phyloP scores from a whole-genome alignment of 2,797 vertebrate genomes.

The Sternarchorhynchus goeldii region DNA sequence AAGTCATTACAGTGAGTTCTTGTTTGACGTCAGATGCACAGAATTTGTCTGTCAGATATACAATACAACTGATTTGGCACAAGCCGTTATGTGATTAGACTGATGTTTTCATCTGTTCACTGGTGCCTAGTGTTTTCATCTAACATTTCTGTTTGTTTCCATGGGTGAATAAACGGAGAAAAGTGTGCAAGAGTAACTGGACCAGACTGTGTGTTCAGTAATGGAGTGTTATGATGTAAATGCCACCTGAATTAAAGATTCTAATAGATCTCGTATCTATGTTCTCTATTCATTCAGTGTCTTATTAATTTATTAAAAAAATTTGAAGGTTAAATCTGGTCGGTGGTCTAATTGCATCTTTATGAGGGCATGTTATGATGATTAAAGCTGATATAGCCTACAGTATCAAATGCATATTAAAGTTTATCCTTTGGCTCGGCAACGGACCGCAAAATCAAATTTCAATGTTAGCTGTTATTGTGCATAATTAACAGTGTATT shows the following conservation, averaged over 20 bases:
- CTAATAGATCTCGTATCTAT: conserved; percentile 44
- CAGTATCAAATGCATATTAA: conserved; percentile 14
- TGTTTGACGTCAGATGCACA: not conserved
- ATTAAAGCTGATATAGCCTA: conserved; percentile 41
- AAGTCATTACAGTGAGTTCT: not conserved
- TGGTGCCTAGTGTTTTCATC: not conserved
- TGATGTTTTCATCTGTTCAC: conserved; percentile 6
- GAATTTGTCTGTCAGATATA: not conserved
- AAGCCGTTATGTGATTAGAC: not conserved
- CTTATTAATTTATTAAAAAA: conserved; percentile 49
- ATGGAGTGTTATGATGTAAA: conserved; percentile 46
- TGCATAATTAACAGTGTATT: not conserved
- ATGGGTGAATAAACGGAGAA: conserved; percentile 16
- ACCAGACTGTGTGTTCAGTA: conserved; percentile 25
- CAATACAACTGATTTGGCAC: not conserved
- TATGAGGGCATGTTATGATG: conserved; percentile 34
- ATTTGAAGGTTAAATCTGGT: conserved; percentile 49
- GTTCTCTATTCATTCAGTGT: conserved; percentile 42
- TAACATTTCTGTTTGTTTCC: conserved; percentile 16
- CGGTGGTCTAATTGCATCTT: conserved; percentile 39
- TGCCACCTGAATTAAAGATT: conserved; percentile 47
- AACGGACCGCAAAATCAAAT: conserved; percentile 17
- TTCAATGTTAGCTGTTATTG: not conserved
- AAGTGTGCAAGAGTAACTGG: conserved; percentile 8
- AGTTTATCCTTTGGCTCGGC: conserved; percentile 14